These are phyloP conservation scores for Penaeus chinensis DNA, from an alignment of 1,140 invertebrate species.

Conservation along the genomic window DNA sequence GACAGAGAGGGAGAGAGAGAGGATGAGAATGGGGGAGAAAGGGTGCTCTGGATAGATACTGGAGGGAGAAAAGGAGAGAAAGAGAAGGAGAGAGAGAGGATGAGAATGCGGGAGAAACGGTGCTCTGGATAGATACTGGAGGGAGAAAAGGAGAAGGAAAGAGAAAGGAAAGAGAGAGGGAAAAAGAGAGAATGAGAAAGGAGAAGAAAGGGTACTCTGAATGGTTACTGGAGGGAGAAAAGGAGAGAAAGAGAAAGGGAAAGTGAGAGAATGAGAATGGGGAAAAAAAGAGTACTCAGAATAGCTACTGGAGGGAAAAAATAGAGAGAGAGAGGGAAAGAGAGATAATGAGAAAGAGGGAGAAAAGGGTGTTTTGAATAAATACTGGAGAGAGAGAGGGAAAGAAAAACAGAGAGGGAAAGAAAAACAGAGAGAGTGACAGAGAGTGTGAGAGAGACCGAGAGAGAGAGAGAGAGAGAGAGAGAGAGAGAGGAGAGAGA, in stretches of 20 bases:
- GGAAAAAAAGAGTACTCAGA: not conserved
- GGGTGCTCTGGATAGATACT: no score
- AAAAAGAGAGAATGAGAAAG: not conserved
- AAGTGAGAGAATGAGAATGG: no score
- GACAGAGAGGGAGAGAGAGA: not conserved
- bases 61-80: not conserved
- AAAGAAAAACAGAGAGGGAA: not conserved
- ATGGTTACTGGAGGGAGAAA: no score
- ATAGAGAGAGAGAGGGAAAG: not conserved
- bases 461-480: no score
- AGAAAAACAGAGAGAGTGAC: not conserved
- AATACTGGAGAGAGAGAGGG: not conserved
- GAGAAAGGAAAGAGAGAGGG: not conserved
- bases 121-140: not conserved
- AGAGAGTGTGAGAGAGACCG: no score
- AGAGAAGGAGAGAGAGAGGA: no score
- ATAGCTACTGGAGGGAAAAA: not conserved
- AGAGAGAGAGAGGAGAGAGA: no score
- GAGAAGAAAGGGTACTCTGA: not conserved
- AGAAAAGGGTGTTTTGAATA: not conserved
- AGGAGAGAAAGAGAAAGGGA: no score
- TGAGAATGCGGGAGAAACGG: not conserved
- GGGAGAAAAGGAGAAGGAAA: not conserved
- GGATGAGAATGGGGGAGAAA: not conserved
- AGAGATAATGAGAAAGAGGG: not conserved